phyloP scores from a whole-genome alignment of 2,797 vertebrate genomes.

The Malurus leucopterus region DNA sequence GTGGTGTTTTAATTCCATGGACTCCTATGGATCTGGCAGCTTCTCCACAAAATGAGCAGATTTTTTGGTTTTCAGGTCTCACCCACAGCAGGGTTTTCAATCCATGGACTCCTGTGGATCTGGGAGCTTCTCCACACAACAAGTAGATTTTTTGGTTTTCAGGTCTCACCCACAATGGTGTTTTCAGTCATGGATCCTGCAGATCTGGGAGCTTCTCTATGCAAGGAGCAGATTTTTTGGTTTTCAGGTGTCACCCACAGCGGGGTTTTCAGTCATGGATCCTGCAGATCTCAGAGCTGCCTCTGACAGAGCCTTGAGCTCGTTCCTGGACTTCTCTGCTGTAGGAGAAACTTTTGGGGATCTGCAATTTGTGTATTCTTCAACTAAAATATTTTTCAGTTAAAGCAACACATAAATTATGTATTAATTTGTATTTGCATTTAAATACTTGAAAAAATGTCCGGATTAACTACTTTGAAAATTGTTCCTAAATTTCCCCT shows the following conservation, averaged over 20 bases:
- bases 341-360: not conserved
- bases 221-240: too few relatives aligned
- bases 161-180: fast-evolving
- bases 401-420: constrained; percentile 49
- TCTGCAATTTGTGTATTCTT: not conserved
- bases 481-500: not conserved
- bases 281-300: not conserved
- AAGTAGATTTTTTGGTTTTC: not conserved
- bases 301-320: not conserved
- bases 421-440: constrained; percentile 55
- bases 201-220: not conserved
- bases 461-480: constrained; percentile 19
- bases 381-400: constrained; percentile 40
- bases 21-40: too few relatives aligned
- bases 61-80: too few relatives aligned
- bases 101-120: too few relatives aligned
- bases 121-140: not conserved
- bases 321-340: not conserved
- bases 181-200: fast-evolving
- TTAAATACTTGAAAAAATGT: constrained; percentile 52
- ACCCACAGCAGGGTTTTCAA: too few relatives aligned
- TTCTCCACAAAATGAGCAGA: too few relatives aligned
- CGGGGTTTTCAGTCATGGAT: too few relatives aligned
- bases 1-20: too few relatives aligned
- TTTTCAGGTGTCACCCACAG: too few relatives aligned